Percentiles rank a stretch among this genome's conserved stretches.
Evolutionary conservation across 2,113 vertebrate genomes (phyloP).

Genomic region (Butorides virescens): DNA sequence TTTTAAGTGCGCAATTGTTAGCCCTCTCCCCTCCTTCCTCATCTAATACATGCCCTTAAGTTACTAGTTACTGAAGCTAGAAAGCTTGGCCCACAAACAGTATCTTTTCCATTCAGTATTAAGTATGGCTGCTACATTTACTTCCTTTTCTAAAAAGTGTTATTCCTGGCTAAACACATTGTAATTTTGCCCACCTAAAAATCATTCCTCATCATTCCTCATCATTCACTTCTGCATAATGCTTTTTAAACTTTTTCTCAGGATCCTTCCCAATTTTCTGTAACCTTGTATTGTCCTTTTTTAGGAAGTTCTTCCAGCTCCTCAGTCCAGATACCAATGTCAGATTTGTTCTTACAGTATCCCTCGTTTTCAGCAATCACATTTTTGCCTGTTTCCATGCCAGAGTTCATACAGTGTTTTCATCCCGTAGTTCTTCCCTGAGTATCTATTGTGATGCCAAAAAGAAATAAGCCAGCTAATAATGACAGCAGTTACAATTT

Average conservation of each 20-base stretch:
- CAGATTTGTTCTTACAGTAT: background rate
- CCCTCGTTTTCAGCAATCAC: background rate
- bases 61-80: background rate
- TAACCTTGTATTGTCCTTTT: background rate
- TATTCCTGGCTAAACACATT: background rate
- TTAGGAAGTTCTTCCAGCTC: background rate
- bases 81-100: background rate
- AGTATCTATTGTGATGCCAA: background rate
- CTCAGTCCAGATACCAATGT: background rate
- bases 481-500: background rate
- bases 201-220: background rate
- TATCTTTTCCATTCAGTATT: background rate
- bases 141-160: background rate
- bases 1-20: background rate
- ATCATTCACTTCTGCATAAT: background rate
- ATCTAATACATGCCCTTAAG: background rate
- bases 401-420: background rate
- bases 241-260: background rate
- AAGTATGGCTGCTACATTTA: background rate
- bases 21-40: background rate
- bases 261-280: background rate
- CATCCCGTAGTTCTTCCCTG: background rate
- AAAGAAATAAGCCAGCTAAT: background rate
- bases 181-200: background rate
- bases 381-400: background rate